A percentile compares a stretch with the other conserved stretches of the same genome.
phyloP scores from a whole-genome alignment of 1,140 invertebrate species.

The Drosophila chauvacae region DNA sequence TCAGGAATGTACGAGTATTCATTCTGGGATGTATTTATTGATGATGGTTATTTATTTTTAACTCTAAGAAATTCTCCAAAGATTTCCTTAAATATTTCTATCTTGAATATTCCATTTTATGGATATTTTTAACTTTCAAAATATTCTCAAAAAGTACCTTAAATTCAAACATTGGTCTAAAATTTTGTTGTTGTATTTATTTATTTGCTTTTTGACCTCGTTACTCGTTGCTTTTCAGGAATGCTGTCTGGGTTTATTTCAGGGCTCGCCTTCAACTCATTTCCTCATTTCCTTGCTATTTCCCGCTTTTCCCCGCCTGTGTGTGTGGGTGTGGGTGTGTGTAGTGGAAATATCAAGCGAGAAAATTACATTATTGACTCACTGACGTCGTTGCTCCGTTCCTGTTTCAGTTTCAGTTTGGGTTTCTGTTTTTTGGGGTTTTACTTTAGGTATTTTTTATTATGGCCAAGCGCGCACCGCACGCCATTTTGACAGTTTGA shows the following conservation, averaged over 20 bases:
- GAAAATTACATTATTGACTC: slow-evolving; percentile 78
- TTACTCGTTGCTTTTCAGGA: slow-evolving; percentile 3
- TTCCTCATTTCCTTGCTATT: slow-evolving; percentile 6
- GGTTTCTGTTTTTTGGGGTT: slow-evolving; percentile 35
- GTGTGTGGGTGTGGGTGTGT: neutral
- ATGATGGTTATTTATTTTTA: too few species aligned
- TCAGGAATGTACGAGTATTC: too few species aligned
- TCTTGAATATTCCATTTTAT: too few species aligned
- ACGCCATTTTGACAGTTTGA: slow-evolving; percentile 77
- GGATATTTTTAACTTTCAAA: neutral
- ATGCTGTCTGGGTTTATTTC: slow-evolving; percentile 30
- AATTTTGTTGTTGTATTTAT: neutral
- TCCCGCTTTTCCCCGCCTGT: neutral
- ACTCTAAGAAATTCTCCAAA: too few species aligned
- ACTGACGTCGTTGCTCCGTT: slow-evolving; percentile 52
- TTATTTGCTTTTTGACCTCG: slow-evolving; percentile 1
- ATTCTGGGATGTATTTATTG: too few species aligned
- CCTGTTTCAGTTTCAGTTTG: slow-evolving; percentile 32
- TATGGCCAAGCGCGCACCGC: slow-evolving; percentile 48
- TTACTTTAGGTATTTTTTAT: slow-evolving; percentile 27
- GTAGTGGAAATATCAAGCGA: slow-evolving; percentile 64
- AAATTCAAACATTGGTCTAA: neutral
- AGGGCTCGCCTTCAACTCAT: slow-evolving; percentile 21
- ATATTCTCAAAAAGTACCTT: neutral
- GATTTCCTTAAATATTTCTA: neutral